Evolutionary conservation across 2,888 invertebrate genomes (phyloP).

Genomic region (Lumbricus terrestris): DNA sequence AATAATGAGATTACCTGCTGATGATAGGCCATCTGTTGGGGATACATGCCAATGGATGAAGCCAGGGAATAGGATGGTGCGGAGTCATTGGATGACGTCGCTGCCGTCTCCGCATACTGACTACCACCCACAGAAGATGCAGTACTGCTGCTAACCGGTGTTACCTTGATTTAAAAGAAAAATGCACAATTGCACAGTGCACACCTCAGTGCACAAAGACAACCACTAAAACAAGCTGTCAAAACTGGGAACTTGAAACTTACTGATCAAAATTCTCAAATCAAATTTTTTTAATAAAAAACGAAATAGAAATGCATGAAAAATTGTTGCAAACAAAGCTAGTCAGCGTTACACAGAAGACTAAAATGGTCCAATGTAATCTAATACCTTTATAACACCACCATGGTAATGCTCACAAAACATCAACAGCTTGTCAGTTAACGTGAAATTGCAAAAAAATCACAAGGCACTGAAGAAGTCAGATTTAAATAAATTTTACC

Average conservation of each 20-base stretch:
- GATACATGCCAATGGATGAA: constrained; percentile 15
- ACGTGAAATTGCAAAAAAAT: too few relatives aligned
- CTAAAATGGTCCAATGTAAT: neutral
- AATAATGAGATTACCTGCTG: neutral
- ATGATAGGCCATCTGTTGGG: neutral
- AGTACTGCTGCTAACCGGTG: neutral
- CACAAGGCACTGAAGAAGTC: too few relatives aligned
- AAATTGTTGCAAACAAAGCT: neutral
- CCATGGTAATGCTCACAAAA: too few relatives aligned
- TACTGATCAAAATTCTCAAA: too few relatives aligned
- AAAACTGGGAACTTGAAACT: neutral
- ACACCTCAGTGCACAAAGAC: neutral
- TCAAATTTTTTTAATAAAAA: neutral
- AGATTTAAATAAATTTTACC: too few relatives aligned
- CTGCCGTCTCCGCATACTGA: neutral
- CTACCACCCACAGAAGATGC: neutral
- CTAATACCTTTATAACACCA: too few relatives aligned
- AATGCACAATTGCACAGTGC: neutral
- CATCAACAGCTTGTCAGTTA: too few relatives aligned
- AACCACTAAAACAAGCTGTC: neutral
- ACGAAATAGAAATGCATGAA: neutral
- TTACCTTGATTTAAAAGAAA: neutral
- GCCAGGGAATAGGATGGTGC: neutral
- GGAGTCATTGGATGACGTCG: neutral
- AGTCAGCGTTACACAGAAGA: neutral